A percentile compares a stretch with the other conserved stretches of the same genome.
Evolutionary conservation across 1,140 invertebrate genomes (phyloP).

Genomic region (Drosophila navojoa): DNA sequence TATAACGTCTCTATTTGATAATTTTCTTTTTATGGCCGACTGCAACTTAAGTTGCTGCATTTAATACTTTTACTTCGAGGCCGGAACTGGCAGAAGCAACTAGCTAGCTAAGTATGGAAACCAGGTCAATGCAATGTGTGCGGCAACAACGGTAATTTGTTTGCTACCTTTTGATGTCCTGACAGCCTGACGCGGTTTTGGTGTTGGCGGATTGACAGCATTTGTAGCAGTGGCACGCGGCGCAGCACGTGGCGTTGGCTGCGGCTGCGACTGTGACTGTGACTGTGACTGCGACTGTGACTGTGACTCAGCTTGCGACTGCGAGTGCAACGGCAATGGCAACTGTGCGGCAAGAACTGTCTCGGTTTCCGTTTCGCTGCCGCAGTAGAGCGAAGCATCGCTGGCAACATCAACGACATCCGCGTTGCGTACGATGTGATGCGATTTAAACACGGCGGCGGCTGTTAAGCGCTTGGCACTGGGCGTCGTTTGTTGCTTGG

Average conservation of each 20-base stretch:
- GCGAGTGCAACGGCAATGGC: too few species aligned
- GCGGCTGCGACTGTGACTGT: slow-evolving; percentile 37
- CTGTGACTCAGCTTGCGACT: slow-evolving; percentile 8
- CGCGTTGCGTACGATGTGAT: slow-evolving; percentile 61
- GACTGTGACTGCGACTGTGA: slow-evolving; percentile 9
- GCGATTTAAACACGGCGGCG: slow-evolving; percentile 66
- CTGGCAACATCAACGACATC: slow-evolving; percentile 78
- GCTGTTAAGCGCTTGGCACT: slow-evolving; percentile 66
- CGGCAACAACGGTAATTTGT: slow-evolving; percentile 10
- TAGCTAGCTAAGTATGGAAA: slow-evolving; percentile 44
- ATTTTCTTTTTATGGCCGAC: too few species aligned
- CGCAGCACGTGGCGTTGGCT: slow-evolving; percentile 71
- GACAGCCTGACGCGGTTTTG: slow-evolving; percentile 80
- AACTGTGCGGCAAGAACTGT: slow-evolving; percentile 19
- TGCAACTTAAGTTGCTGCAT: slow-evolving; percentile 7
- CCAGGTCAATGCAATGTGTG: slow-evolving; percentile 59
- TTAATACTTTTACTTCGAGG: slow-evolving; percentile 13
- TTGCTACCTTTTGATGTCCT: slow-evolving; percentile 75
- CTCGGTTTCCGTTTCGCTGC: slow-evolving; percentile 45
- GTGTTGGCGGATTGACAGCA: slow-evolving; percentile 74
- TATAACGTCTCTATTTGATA: too few species aligned
- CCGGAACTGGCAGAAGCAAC: background rate
- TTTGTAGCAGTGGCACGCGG: slow-evolving; percentile 63
- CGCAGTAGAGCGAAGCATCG: slow-evolving; percentile 76
- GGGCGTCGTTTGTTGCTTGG: slow-evolving; percentile 54